Evolutionary conservation across 2,888 invertebrate species (phyloP), one percentile per base, ranked within the genome.

Genomic region (Brachypterus glaber): DNA sequence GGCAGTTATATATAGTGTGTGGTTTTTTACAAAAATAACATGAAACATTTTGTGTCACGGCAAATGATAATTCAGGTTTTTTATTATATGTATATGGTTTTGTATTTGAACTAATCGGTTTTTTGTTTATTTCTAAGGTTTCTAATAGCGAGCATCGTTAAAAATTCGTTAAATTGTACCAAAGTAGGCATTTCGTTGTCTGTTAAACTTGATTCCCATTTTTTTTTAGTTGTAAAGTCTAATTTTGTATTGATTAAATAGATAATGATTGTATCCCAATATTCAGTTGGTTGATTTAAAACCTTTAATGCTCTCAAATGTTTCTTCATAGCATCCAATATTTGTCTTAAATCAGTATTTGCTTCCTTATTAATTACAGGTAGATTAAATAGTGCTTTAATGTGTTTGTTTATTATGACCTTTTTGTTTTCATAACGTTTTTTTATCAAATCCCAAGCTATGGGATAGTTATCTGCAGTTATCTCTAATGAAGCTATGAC

Each of bases 161-260:
- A 34, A 34, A 18, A 4, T 4, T 7, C n/a, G n/a, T 11, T 11
- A n/a, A 11, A 26, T 11, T 3, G n/a, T 8, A 24, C n/a, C 3
- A 21, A 34, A 12, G 12, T 34, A 26, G 34, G 24, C 7, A 24
- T n/a, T n/a, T n/a, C 24, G n/a, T 24, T 24, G 8, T 7, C 12
- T 30, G 17, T 35, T n/a, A 34, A 32, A 4, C 52, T 46, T 1
- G 15, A 15, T 15, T 40, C 33, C 26, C 40, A 40, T n/a, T 40
- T 35, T 14, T 18, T 17, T 26, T 32, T 35, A 5, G 31, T 31
- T 14, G 35, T 13, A 25, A 9, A 3, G 17, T 40, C 40, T 18
- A 35, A 26, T 40, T 40, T 35, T 3, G 30, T 11, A 4, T 27
- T 14, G 9, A 35, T 9, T 14, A 41, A 16, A 27, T 35, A 32